Base-by-base conservation (phyloP, 2,113 vertebrate species). In the Odobenus rosmarus region DNA sequence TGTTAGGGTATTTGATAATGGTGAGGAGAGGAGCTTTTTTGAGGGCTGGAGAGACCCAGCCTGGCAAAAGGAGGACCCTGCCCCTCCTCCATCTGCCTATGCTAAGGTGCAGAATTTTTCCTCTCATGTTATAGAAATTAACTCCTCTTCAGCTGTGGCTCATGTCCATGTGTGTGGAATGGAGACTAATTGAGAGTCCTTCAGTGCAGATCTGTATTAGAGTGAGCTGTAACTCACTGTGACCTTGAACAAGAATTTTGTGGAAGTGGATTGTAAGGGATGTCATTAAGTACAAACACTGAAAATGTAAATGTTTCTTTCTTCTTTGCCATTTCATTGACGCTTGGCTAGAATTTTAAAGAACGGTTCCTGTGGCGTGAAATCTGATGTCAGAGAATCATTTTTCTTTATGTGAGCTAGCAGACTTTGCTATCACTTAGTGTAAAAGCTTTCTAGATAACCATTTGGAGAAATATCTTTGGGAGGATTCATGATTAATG, bases 181-280 rank as follows among this genome's bases (percentile, higher is more conserved):
- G 55, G 42, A 88, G 77, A 88, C 77, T 71, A 62, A 88, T 81
- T 61, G 67, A 72, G 55, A 96, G 80, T 81, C 55, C 72, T 76
- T 88, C 55, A 16, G 3, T 67, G 39, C 88, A 74, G n/a, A 81
- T 77, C 16, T 88, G 33, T 83, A 31, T 81, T 79, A 57, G 84
- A 87, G 39, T 93, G 88, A 95, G 84, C 51, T 84, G 18, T 62
- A 80, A 74, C n/a, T 85, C 59, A 62, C 51, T 39, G 4, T 93
- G 79, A 89, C 42, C 51, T 88, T 71, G n/a, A 85, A 83, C 18
- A 55, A 90, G 93, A 92, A 90, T 91, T 88, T 84, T 57, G 24
- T 97, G 86, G 42, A 95, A 67, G 49, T 92, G 46, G 26, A 21
- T 84, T 96, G 89, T 92, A 61, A 97, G 51, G 31, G 55, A 88